A percentile compares a stretch with the other conserved stretches of the same genome.
phyloP scores from a whole-genome alignment of 2,888 invertebrate species.

The Xanthia togata region DNA sequence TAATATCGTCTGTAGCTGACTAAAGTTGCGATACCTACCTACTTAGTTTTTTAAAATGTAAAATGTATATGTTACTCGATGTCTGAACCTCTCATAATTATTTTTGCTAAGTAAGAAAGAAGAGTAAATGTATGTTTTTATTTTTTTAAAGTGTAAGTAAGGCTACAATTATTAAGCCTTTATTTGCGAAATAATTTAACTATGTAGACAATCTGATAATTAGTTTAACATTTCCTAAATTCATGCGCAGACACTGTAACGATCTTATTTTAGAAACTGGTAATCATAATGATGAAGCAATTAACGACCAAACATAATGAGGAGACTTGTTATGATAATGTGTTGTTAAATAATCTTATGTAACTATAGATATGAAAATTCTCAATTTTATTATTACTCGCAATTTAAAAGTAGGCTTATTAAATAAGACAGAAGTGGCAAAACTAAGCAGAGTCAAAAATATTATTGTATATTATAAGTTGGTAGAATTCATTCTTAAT shows the following conservation, averaged over 20 bases:
- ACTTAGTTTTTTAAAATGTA: neutral
- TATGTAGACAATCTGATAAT: neutral
- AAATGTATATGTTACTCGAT: neutral
- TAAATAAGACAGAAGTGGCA: neutral
- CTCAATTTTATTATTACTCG: neutral
- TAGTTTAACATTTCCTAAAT: neutral
- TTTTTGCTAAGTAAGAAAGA: neutral
- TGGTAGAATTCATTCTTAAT: neutral
- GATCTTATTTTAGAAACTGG: neutral
- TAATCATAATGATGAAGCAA: conserved; percentile 16
- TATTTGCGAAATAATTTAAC: neutral
- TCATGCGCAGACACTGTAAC: neutral
- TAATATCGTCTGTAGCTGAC: neutral
- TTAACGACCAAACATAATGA: neutral
- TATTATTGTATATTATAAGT: neutral
- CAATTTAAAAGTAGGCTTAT: neutral
- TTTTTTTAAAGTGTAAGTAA: neutral
- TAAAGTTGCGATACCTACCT: neutral
- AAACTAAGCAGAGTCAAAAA: neutral
- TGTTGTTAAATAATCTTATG: neutral
- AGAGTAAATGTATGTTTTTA: too few relatives aligned
- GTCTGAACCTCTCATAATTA: neutral
- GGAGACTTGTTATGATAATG: neutral
- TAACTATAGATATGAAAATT: neutral
- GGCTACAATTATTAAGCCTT: neutral